Evolutionary conservation across 1,140 invertebrate species (phyloP).

Genomic region (Eupristina koningsbergeri): DNA sequence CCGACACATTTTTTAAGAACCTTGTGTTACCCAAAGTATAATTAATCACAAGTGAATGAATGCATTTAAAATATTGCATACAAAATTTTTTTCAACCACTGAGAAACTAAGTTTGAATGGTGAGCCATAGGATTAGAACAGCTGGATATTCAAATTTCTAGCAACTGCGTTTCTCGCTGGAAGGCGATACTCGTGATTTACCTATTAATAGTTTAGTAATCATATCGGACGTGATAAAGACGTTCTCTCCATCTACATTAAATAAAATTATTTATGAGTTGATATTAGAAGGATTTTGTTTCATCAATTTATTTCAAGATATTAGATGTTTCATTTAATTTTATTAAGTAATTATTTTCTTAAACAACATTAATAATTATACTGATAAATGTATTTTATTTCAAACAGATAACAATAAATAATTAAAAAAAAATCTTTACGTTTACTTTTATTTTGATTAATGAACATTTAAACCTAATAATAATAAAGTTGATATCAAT

Average conservation of each 20-base stretch:
- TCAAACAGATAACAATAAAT: too few species aligned
- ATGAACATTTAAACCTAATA: too few species aligned
- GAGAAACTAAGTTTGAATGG: not conserved
- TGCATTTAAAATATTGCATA: not conserved
- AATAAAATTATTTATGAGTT: not conserved
- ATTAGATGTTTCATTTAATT: too few species aligned
- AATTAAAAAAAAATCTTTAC: too few species aligned
- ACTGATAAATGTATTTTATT: too few species aligned
- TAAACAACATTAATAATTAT: too few species aligned
- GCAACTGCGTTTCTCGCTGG: not conserved
- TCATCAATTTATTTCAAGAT: too few species aligned
- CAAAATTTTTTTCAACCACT: not conserved
- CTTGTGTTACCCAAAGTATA: not conserved
- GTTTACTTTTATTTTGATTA: too few species aligned
- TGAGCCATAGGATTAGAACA: not conserved
- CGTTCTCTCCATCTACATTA: too few species aligned
- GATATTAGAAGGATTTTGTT: not conserved
- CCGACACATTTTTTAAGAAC: not conserved
- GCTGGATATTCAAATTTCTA: not conserved
- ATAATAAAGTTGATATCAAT: too few species aligned
- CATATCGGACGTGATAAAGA: not conserved
- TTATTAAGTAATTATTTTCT: too few species aligned
- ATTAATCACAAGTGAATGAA: not conserved
- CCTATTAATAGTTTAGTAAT: not conserved
- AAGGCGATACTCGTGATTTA: not conserved